Evolutionary conservation across 1,140 invertebrate species (phyloP).

Genomic region (Harlomillsia oculata): DNA sequence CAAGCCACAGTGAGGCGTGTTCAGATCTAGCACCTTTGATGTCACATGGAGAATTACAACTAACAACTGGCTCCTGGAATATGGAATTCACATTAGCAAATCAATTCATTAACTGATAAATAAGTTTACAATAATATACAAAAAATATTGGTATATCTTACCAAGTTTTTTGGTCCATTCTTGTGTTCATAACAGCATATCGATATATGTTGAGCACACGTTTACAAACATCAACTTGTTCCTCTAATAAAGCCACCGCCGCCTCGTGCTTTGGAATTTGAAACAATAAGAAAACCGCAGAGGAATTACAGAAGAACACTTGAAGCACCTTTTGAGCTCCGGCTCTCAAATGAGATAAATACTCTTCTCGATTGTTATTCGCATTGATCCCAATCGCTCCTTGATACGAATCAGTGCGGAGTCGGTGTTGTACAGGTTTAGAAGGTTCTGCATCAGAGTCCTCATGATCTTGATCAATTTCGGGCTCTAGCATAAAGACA

Average conservation of each 20-base stretch:
- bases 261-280: constrained; percentile 39
- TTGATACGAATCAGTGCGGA: constrained; percentile 49
- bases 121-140: constrained; percentile 16
- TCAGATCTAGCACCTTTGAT: constrained; percentile 71
- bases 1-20: constrained; percentile 59
- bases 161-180: constrained; percentile 86
- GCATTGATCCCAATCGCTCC: constrained; percentile 31
- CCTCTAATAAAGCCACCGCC: constrained; percentile 52
- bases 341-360: constrained; percentile 25
- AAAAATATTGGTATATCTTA: constrained; percentile 41
- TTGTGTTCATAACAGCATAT: constrained; percentile 93
- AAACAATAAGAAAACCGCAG: constrained; percentile 76
- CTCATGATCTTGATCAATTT: constrained; percentile 40
- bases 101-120: too few species aligned
- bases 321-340: constrained; percentile 62
- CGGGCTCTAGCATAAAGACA: constrained; percentile 76
- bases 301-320: constrained; percentile 88
- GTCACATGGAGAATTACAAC: constrained; percentile 85
- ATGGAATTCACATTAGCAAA: constrained; percentile 38
- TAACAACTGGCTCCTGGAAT: constrained; percentile 74
- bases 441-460: not conserved
- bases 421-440: constrained; percentile 54
- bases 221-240: constrained; percentile 94
- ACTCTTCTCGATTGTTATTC: constrained; percentile 33
- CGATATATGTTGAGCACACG: constrained; percentile 91